Conservation (phyloP, 2,113 vertebrate genomes). For the Cygnus buccinator region DNA sequence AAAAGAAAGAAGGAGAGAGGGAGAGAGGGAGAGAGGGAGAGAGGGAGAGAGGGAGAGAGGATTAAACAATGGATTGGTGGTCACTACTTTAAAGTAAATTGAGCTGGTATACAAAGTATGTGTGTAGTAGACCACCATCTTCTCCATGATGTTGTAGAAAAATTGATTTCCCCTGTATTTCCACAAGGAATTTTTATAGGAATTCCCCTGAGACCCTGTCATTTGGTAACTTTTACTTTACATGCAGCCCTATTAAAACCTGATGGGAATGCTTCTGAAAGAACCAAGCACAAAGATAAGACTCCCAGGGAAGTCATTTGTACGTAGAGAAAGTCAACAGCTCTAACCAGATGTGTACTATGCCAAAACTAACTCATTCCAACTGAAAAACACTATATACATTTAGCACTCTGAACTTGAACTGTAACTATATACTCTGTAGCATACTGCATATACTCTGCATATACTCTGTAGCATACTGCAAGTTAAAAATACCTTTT, state of each 20-base stretch:
- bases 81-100: neutral
- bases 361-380: neutral
- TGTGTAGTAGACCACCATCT: neutral
- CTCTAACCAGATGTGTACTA: neutral
- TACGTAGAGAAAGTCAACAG: neutral
- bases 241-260: neutral
- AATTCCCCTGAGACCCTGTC: neutral
- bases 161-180: neutral
- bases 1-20: neutral
- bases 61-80: neutral
- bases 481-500: neutral
- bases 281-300: neutral
- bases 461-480: rapidly evolving
- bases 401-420: neutral
- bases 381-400: neutral
- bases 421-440: neutral
- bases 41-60: neutral
- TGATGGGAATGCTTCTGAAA: neutral
- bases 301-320: neutral
- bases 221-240: neutral
- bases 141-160: neutral
- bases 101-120: neutral
- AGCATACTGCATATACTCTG: neutral
- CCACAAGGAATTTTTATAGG: neutral
- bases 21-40: neutral